Evolutionary conservation across 2,113 vertebrate species (phyloP).

Genomic region (Garra rufa): DNA sequence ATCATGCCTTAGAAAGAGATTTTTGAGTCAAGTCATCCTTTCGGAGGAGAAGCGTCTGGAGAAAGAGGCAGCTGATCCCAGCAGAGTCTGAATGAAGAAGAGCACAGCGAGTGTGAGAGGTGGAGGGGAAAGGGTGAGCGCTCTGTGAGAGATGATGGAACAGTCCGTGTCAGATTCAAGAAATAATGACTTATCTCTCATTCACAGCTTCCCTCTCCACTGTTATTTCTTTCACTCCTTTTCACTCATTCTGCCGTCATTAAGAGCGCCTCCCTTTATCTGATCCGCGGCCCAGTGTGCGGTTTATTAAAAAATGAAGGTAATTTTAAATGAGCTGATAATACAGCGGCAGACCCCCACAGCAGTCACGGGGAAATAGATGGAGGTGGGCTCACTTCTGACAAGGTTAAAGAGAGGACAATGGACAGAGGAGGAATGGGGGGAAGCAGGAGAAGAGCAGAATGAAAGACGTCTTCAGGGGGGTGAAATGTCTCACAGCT

Average conservation of each 20-base stretch:
- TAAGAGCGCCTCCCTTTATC: conserved; percentile 68
- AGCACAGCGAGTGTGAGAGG: conserved; percentile 44
- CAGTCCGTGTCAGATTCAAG: conserved; percentile 46
- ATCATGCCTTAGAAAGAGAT: neutral
- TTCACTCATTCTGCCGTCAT: conserved; percentile 59
- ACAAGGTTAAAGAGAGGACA: conserved; percentile 76
- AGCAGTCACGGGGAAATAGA: conserved; percentile 56
- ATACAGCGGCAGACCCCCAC: conserved; percentile 59
- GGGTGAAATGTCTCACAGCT: conserved; percentile 11
- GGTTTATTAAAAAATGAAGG: conserved; percentile 81
- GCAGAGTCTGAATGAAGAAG: conserved; percentile 58
- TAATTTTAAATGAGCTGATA: conserved; percentile 75
- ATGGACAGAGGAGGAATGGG: conserved; percentile 53
- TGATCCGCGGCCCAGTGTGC: conserved; percentile 70
- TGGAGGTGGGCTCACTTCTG: conserved; percentile 71
- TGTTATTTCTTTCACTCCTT: conserved; percentile 9
- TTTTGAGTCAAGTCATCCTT: conserved; percentile 1
- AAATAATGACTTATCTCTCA: conserved; percentile 73
- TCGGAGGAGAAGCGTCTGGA: neutral
- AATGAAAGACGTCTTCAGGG: neutral
- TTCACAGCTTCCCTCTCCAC: conserved; percentile 35
- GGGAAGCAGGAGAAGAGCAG: conserved; percentile 9
- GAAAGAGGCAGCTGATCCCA: conserved; percentile 41
- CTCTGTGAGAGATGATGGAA: conserved; percentile 41
- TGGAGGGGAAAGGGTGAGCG: conserved; percentile 40